Conservation (phyloP, 1,140 invertebrate species). For the Goniozus legneri region DNA sequence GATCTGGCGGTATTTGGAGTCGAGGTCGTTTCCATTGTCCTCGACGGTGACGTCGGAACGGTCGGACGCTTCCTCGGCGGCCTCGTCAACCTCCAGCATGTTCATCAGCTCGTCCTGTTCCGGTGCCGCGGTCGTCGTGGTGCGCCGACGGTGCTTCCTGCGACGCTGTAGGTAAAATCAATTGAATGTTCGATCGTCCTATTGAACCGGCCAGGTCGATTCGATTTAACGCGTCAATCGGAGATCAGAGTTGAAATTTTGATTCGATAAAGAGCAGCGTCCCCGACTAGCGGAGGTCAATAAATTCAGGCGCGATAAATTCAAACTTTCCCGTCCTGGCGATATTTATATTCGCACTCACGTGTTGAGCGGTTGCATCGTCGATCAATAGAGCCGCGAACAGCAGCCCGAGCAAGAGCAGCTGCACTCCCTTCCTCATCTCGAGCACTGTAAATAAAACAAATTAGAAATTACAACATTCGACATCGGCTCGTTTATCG, state of each 20-base stretch:
- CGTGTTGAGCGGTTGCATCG: conserved; percentile 29
- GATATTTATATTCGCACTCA: no score
- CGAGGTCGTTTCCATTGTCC: conserved; percentile 23
- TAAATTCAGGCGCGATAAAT: no score
- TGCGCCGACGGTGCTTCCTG: conserved; percentile 33
- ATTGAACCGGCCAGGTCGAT: no score
- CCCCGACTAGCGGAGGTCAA: no score
- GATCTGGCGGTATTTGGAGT: conserved; percentile 21
- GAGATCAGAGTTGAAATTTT: no score
- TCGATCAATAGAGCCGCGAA: conserved; percentile 28
- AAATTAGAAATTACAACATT: no score
- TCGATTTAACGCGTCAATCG: no score
- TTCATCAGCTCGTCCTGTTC: conserved; percentile 44
- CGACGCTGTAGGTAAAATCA: conserved; percentile 14
- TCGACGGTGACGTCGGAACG: conserved; percentile 24
- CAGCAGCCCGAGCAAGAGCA: conserved; percentile 28
- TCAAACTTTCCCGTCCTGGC: no score
- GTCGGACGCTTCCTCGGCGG: conserved; percentile 23
- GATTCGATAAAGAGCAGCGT: no score
- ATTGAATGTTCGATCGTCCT: no score
- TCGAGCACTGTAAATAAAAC: conserved; percentile 28
- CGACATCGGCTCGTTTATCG: no score
- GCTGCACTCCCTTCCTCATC: conserved; percentile 33
- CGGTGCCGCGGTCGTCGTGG: conserved; percentile 35
- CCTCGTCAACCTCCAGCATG: conserved; percentile 41